Base-by-base conservation (phyloP, 2,888 invertebrate species). In the Sminthurides aquaticus region DNA sequence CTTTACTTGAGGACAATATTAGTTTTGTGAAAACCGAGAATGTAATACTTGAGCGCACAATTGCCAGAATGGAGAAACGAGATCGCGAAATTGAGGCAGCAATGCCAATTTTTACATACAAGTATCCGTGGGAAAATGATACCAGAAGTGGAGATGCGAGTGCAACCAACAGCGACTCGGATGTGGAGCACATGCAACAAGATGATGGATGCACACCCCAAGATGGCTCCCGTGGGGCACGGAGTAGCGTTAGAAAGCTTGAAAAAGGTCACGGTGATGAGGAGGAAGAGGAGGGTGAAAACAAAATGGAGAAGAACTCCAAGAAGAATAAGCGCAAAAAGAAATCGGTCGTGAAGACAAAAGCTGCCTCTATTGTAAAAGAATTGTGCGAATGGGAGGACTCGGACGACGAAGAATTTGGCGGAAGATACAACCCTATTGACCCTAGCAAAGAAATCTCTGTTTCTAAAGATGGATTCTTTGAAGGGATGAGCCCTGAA, bases 1-100 rank as follows among this genome's bases (percentile, higher is more conserved):
- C 3, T n/a, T 26, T 43, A 20, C 27, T 66, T 11, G 29, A 62
- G 5, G 62, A 54, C 1, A 43, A 57, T 2, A 62, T 66, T 52
- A 49, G 62, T 5, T 57, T 62, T 34, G 22, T 62, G 11, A 27
- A 48, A 48, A 49, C 62, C 2, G 66, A 66, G 26, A 66, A 66
- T 26, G 3, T 62, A 18, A 52, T 66, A 25, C 57, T 62, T 15
- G 66, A 66, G 18, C 11, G 59, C 15, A 67, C 67, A 1, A 57
- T 64, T n/a, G 43, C 18, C 3, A 57, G 60, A 48, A 67, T 67
- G 63, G 64, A 64, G 56, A 58, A 64, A 55, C 43, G 63, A 1
- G 67, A 67, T 22, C 26, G 64, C 2, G 67, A 67, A 49, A 64
- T 67, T 22, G 64, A 67, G 25, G 64, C 60, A 2, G 63, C 67